A percentile compares a stretch with the other conserved stretches of the same genome.
Evolutionary conservation across 2,888 invertebrate species (phyloP).

Genomic region (Athrips mouffetella): DNA sequence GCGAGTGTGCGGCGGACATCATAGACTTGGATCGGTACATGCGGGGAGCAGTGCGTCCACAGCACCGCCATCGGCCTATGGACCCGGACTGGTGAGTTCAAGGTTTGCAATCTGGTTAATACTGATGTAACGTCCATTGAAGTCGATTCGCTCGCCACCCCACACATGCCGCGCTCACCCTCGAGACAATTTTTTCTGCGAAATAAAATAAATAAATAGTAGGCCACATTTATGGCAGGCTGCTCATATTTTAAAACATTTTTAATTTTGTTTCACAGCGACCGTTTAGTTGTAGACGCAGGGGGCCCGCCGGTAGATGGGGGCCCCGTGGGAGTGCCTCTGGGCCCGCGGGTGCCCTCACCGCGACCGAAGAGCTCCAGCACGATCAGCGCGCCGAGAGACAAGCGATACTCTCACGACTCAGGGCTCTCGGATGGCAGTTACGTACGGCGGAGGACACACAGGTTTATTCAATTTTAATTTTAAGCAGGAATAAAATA

Average conservation of each 20-base stretch:
- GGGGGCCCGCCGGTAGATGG: conserved; percentile 33
- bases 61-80: neutral
- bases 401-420: conserved; percentile 58
- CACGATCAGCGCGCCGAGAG: conserved; percentile 20
- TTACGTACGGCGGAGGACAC: conserved; percentile 36
- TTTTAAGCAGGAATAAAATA: neutral
- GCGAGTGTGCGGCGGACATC: conserved; percentile 43
- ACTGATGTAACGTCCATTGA: too few species aligned
- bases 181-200: too few species aligned
- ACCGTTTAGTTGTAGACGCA: conserved; percentile 53
- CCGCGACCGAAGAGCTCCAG: conserved; percentile 16
- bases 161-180: too few species aligned
- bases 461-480: conserved; percentile 33
- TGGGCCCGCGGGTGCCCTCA: conserved; percentile 9
- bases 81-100: neutral
- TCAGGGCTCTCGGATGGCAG: conserved; percentile 62
- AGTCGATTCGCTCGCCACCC: too few species aligned
- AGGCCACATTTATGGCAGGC: too few species aligned
- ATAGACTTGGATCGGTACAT: conserved; percentile 66
- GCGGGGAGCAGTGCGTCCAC: conserved; percentile 47
- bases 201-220: too few species aligned
- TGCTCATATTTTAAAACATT: too few species aligned
- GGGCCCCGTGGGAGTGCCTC: conserved; percentile 1
- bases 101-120: too few species aligned
- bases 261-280: too few species aligned